Evolutionary conservation across 2,888 invertebrate species (phyloP).

Genomic region (Ariolimax columbianus): DNA sequence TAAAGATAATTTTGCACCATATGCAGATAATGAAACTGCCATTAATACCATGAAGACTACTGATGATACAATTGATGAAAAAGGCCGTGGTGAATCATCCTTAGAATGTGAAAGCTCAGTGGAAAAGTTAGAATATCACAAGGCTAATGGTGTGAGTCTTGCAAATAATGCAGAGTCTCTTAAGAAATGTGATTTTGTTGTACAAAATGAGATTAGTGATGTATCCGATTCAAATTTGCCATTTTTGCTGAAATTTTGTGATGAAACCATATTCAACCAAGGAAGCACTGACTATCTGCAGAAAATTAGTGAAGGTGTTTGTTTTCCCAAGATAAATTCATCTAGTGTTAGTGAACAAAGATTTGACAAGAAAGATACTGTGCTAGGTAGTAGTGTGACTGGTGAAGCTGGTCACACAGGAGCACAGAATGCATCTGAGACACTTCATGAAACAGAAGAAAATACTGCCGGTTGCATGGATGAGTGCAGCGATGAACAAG

Average conservation of each 20-base stretch:
- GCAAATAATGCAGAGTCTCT: neutral
- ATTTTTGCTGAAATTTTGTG: conserved; percentile 26
- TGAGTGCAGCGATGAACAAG: neutral
- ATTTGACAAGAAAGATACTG: conserved; percentile 38
- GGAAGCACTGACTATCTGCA: conserved; percentile 10
- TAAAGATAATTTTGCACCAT: neutral
- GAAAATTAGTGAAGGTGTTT: neutral
- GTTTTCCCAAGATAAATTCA: neutral
- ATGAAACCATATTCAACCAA: conserved; percentile 19
- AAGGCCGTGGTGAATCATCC: neutral
- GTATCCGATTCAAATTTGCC: conserved; percentile 9
- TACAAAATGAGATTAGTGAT: neutral
- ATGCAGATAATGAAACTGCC: neutral
- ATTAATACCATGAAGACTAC: neutral
- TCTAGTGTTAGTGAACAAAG: neutral
- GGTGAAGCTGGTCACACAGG: neutral
- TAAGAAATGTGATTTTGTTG: neutral
- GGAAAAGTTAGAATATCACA: neutral
- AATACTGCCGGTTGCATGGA: neutral
- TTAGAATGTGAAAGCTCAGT: neutral
- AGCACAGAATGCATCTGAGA: neutral
- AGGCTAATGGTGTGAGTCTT: neutral
- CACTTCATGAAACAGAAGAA: conserved; percentile 12
- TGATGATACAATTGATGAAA: conserved; percentile 1
- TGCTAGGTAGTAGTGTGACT: conserved; percentile 8